phyloP scores from a whole-genome alignment of 2,797 vertebrate species.

The Xiphorhynchus erythropygius region DNA sequence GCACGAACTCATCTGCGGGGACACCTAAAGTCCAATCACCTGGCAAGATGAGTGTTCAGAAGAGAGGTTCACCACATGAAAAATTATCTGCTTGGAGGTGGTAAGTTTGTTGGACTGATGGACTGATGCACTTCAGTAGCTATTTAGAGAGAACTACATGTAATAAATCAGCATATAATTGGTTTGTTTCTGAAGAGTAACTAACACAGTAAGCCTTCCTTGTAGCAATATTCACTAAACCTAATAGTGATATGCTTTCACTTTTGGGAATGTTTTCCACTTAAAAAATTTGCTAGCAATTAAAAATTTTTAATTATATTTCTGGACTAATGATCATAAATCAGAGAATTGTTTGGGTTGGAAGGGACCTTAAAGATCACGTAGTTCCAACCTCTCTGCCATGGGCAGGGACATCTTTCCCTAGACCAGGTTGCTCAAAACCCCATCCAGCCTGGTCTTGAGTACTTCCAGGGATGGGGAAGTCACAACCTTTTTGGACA shows the following conservation, averaged over 20 bases:
- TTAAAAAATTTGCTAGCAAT: background rate
- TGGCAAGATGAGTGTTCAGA: background rate
- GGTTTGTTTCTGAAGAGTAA: background rate
- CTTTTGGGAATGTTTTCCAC: background rate
- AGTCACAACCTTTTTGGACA: background rate
- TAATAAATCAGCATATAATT: background rate
- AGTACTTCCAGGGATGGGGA: background rate
- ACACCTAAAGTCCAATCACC: background rate
- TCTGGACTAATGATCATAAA: background rate
- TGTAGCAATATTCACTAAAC: background rate
- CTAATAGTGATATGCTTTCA: background rate
- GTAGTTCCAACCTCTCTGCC: background rate
- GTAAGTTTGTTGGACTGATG: background rate
- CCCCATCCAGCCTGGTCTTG: background rate
- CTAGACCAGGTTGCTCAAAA: background rate
- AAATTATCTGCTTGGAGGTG: background rate
- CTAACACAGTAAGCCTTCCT: background rate
- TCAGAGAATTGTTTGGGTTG: background rate
- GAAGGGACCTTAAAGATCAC: background rate
- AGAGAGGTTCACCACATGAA: background rate
- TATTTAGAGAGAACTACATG: background rate
- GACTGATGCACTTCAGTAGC: background rate
- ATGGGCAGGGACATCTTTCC: rapidly evolving
- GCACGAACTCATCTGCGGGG: background rate
- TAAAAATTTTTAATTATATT: background rate